Conservation (phyloP, 2,888 invertebrate species). For the Pachliopta kotzebuea region DNA sequence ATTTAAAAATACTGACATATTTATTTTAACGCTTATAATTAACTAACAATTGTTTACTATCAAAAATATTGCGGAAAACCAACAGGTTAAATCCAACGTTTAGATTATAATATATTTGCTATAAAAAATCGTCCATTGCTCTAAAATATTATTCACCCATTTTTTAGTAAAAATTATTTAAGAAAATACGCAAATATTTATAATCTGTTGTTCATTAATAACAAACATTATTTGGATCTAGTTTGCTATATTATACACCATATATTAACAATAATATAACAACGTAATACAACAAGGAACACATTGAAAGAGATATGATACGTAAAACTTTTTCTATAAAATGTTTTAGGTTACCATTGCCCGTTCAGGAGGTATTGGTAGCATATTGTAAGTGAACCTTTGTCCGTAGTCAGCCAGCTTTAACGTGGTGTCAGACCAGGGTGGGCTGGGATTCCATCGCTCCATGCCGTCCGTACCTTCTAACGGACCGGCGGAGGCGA, state of each 20-base stretch:
- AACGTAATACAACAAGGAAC: conserved; percentile 18
- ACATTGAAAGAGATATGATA: conserved; percentile 5
- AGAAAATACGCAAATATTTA: not conserved
- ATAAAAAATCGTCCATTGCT: not conserved
- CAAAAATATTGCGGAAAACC: not conserved
- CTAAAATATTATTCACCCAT: not conserved
- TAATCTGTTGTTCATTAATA: no score
- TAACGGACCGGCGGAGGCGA: conserved; percentile 50
- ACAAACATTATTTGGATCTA: not conserved
- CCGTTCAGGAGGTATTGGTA: conserved; percentile 84
- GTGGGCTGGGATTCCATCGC: conserved; percentile 92
- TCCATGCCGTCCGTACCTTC: conserved; percentile 88
- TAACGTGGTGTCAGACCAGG: conserved; percentile 91
- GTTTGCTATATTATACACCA: no score
- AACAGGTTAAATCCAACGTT: no score
- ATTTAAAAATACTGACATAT: conserved; percentile 42
- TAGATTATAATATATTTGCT: no score
- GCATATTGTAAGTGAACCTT: conserved; percentile 88
- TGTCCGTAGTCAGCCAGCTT: conserved; percentile 91
- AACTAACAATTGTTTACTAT: conserved; percentile 13
- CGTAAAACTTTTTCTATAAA: not conserved
- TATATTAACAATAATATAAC: not conserved
- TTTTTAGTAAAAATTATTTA: not conserved
- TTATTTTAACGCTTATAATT: conserved; percentile 12
- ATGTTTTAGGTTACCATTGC: conserved; percentile 65